A percentile compares a stretch with the other conserved stretches of the same genome.
Evolutionary conservation across 1,140 invertebrate genomes (phyloP).

Genomic region (Trichogramma pretiosum): DNA sequence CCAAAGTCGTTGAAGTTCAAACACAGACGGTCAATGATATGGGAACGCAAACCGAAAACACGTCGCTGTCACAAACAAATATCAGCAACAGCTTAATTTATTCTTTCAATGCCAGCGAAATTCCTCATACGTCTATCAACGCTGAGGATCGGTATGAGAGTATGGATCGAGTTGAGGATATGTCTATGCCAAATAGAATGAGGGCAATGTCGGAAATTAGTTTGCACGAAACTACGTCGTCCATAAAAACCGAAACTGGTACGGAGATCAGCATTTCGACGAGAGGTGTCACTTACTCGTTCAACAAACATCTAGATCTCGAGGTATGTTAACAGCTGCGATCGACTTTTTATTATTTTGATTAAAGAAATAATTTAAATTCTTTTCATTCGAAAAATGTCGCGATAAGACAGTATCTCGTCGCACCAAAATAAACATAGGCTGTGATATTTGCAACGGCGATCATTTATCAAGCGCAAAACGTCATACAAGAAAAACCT

Average conservation of each 20-base stretch:
- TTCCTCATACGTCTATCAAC: constrained; percentile 29
- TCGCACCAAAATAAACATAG: too few relatives aligned
- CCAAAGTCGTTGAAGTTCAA: constrained; percentile 39
- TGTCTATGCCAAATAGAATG: constrained; percentile 37
- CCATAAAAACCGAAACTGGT: constrained; percentile 43
- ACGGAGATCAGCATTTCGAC: constrained; percentile 45
- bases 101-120: too few relatives aligned
- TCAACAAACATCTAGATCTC: constrained; percentile 41
- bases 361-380: too few relatives aligned
- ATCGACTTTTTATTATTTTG: too few relatives aligned
- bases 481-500: too few relatives aligned
- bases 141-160: constrained; percentile 35
- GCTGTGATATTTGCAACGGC: too few relatives aligned
- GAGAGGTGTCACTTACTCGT: constrained; percentile 40
- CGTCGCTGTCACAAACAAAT: constrained; percentile 21
- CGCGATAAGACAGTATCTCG: too few relatives aligned
- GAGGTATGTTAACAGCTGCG: constrained; percentile 34
- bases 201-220: constrained; percentile 43
- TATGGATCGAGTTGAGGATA: constrained; percentile 34
- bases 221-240: constrained; percentile 44
- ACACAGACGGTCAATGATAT: constrained; percentile 44
- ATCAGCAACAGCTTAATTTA: constrained; percentile 25
- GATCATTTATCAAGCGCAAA: too few relatives aligned
- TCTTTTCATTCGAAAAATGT: too few relatives aligned
- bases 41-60: constrained; percentile 39